A percentile compares a stretch with the other conserved stretches of the same genome.
Evolutionary conservation across 2,113 vertebrate genomes (phyloP).

Genomic region (Pholis gunnellus): DNA sequence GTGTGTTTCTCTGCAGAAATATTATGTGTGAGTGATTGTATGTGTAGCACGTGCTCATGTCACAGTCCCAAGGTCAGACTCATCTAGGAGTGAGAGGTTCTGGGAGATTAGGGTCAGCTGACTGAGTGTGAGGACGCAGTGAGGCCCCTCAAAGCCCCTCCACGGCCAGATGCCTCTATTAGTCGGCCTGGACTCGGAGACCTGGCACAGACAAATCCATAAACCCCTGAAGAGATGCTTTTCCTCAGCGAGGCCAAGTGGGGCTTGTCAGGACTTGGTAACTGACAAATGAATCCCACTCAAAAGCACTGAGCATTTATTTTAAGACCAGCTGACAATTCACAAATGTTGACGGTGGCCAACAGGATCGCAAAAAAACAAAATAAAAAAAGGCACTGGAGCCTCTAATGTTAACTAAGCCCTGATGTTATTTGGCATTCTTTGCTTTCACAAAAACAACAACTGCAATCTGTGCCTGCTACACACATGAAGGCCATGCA

Average conservation of each 20-base stretch:
- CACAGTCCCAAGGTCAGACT: constrained; percentile 49
- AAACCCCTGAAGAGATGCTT: constrained; percentile 49
- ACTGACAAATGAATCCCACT: constrained; percentile 53
- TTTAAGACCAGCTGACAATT: constrained; percentile 24
- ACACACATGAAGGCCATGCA: constrained; percentile 33
- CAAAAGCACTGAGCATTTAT: constrained; percentile 50
- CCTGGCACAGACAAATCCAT: constrained; percentile 42
- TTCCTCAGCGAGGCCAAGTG: constrained; percentile 23
- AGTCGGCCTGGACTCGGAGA: constrained; percentile 60
- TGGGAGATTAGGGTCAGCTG: constrained; percentile 64
- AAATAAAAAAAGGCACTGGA: background rate
- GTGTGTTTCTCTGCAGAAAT: constrained; percentile 9
- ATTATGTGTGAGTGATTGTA: constrained; percentile 23
- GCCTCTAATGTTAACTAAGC: background rate
- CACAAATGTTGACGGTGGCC: constrained; percentile 23
- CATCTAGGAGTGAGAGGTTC: constrained; percentile 57
- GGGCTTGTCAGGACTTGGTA: constrained; percentile 47
- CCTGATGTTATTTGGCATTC: background rate
- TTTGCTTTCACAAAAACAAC: constrained; percentile 26
- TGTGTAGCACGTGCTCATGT: constrained; percentile 10
- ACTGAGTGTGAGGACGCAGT: constrained; percentile 50
- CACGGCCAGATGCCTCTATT: constrained; percentile 74
- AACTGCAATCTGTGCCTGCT: constrained; percentile 19
- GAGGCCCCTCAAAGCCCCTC: constrained; percentile 53
- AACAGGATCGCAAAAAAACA: background rate